phyloP scores from a whole-genome alignment of 2,888 invertebrate species.

The Drosophila multiciliata region DNA sequence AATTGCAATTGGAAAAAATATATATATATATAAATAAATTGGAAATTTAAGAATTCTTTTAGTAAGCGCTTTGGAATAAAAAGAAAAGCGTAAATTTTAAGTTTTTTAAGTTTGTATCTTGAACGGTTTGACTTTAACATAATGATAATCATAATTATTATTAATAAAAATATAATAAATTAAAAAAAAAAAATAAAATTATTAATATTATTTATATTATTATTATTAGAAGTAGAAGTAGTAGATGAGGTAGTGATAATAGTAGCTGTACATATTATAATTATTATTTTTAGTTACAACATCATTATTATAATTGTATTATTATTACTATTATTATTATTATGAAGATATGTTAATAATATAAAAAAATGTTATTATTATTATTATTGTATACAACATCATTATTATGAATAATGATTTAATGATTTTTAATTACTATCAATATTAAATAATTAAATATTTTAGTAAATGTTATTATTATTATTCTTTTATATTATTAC shows the following conservation, averaged over 20 bases:
- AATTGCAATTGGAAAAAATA: not conserved
- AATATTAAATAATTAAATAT: no score
- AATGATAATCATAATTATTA: constrained; percentile 18
- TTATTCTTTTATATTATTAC: no score
- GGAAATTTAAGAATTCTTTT: not conserved
- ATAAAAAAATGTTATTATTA: not conserved
- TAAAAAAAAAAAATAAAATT: not conserved
- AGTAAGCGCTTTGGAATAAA: not conserved
- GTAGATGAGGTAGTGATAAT: no score
- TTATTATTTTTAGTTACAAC: not conserved
- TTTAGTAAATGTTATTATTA: no score
- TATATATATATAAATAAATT: no score
- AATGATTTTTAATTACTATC: no score
- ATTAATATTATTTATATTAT: not conserved
- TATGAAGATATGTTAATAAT: not conserved
- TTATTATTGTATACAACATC: no score
- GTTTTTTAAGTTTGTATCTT: not conserved
- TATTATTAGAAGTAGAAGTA: no score
- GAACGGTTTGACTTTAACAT: constrained; percentile 31
- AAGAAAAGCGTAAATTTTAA: no score
- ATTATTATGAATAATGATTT: no score
- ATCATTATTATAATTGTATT: not conserved
- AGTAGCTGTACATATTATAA: constrained; percentile 6
- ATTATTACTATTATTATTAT: constrained; percentile 6
- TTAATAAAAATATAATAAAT: no score